Base-by-base conservation (phyloP, 2,888 invertebrate species). In the Acleris sparsana region DNA sequence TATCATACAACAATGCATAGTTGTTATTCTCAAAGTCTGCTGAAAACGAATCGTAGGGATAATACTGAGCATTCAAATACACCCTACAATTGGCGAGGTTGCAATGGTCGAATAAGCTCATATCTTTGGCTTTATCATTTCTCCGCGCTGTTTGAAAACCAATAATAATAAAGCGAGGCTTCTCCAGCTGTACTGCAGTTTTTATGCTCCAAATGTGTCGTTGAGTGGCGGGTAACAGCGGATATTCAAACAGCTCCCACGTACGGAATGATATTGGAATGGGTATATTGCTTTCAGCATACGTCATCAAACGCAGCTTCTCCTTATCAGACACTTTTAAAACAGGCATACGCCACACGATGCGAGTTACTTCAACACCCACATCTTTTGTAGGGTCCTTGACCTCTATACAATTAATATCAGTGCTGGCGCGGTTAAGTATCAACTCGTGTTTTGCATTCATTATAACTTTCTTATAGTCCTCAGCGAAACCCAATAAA, bases 401-500 rank as follows among this genome's bases (percentile, higher is more conserved):
- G 44, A 33, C 5, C 13, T 44, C 51, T 46, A 16, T 16, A 11
- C 52, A 52, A 49, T 63, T 63, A 5, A 29, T 4, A 44, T 63
- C 33, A 7, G 53, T 63, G 13, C 6, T 53, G 6, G 63, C n/a
- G 1, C 63, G 53, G 46, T 57, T 63, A 3, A 67, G 2, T 58
- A 62, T 62, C 49, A 69, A 57, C n/a, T 69, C 68, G n/a, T 65
- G 68, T 69, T 69, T 65, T 3, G 49, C 62, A 48, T 65, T 65
- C 39, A 69, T 59, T 18, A 69, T 52, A 39, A 69, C 52, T 43
- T 62, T 62, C 33, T 52, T 62, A 18, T 65, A 68, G 48, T 68
- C 68, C 20, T 68, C 64, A 0, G 68, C 68, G 22, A 69, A 69
- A 0, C 68, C 68, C 9, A 69, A 51, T 11, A 69, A 25, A 55